Evolutionary conservation across 2,113 vertebrate genomes (phyloP), one percentile per base, ranked within the genome.

Genomic region (Neotragus moschatus): DNA sequence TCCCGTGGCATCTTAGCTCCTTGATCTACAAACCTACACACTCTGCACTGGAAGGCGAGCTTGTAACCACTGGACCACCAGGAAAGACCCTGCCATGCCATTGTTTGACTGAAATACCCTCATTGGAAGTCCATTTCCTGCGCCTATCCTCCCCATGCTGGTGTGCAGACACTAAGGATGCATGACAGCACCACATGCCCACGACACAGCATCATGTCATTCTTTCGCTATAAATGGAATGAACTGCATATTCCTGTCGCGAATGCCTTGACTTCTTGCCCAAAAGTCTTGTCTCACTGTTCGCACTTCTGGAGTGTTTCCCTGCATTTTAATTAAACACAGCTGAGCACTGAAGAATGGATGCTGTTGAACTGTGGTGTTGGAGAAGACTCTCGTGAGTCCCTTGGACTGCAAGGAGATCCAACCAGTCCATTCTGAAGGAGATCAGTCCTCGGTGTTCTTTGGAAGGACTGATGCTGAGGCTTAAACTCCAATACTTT

Each of bases 91-190:
- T 33, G 2, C 49, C n/a, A 10, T 21, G 12, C 33, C 19, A 51
- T 80, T 80, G 33, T 30, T n/a, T 8, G 23, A 51, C 12, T 60
- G 28, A 16, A 2, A 17, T 10, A 1, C 5, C 17, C 3, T 16
- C 3, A 14, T 8, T 14, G 13, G 14, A 33, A 36, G 5, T 7
- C 39, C 14, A 25, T 55, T 5, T 80, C 30, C 7, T 36, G 3
- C 1, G 33, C 7, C 5, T 10, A 0, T 63, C 56, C 39, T 43
- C n/a, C 7, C 47, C 0, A 0, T 36, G 28, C 4, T n/a, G n/a
- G 2, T 2, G 2, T 25, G 47, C 0, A 30, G n/a, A 39, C n/a
- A 45, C 33, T 33, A 47, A 19, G 43, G 49, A 63, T 33, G 1
- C 12, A 11, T 36, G 16, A 53, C 4, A 43, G 6, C 19, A 1